Evolutionary conservation across 2,797 vertebrate species (phyloP).

Genomic region (Hafferia zeledoni): DNA sequence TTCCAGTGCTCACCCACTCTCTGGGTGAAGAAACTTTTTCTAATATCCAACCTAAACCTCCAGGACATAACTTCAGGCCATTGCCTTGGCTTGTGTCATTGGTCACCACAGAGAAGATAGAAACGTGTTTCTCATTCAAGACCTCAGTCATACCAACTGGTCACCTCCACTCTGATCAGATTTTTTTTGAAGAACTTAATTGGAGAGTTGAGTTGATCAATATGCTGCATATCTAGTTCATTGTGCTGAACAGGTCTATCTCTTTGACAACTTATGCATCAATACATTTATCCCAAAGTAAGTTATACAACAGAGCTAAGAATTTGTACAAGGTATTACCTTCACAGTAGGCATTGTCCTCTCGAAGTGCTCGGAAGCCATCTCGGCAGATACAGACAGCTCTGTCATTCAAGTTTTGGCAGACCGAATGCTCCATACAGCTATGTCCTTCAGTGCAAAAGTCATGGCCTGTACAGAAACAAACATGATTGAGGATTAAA

Average conservation of each 20-base stretch:
- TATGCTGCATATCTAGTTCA: conserved; percentile 56
- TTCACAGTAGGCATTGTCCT: conserved; percentile 97
- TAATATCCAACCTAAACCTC: not conserved
- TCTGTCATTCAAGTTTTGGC: conserved; percentile 90
- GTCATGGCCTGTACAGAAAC: conserved; percentile 86
- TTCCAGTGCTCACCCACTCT: not conserved
- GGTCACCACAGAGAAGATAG: not conserved
- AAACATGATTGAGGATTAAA: conserved; percentile 27
- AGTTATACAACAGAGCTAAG: not conserved
- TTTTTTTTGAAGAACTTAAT: conserved; percentile 3
- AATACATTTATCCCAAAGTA: conserved; percentile 5
- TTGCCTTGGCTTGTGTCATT: not conserved
- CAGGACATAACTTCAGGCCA: not conserved
- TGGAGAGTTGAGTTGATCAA: conserved; percentile 62
- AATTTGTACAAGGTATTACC: conserved; percentile 74
- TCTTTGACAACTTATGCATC: conserved; percentile 55
- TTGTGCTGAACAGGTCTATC: conserved; percentile 26
- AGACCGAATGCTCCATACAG: conserved; percentile 93
- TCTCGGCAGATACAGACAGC: conserved; percentile 91
- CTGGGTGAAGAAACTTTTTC: not conserved
- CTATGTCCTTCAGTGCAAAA: conserved; percentile 90
- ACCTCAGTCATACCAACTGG: conserved; percentile 25
- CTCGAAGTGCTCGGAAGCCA: conserved; percentile 91
- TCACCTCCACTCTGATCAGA: not conserved
- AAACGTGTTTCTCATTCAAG: conserved; percentile 53